A percentile compares a stretch with the other conserved stretches of the same genome.
Evolutionary conservation across 2,113 vertebrate species (phyloP).

Genomic region (Sterrhoptilus dennistouni): DNA sequence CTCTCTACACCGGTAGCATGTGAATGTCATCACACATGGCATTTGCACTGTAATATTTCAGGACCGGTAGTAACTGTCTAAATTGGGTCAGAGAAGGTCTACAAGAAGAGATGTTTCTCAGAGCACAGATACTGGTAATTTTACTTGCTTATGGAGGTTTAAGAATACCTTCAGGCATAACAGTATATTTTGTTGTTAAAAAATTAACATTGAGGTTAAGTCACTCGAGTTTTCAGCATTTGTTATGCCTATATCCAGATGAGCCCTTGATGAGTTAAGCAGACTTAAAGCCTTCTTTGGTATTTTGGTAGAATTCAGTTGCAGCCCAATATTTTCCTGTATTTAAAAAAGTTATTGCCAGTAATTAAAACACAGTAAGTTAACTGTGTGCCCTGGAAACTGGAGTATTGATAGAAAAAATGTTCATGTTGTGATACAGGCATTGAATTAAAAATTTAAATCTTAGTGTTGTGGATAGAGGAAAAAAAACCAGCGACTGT

Average conservation of each 20-base stretch:
- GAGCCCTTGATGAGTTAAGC: not conserved
- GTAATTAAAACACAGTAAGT: not conserved
- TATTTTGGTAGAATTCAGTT: not conserved
- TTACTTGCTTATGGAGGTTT: not conserved
- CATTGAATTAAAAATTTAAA: not conserved
- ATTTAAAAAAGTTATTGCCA: not conserved
- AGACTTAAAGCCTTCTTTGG: not conserved
- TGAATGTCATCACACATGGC: not conserved
- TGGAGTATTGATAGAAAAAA: not conserved
- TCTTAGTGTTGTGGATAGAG: not conserved
- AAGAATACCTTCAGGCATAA: not conserved
- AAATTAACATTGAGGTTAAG: not conserved
- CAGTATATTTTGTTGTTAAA: not conserved
- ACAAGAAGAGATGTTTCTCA: not conserved
- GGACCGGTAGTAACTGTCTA: not conserved
- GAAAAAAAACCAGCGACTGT: not conserved
- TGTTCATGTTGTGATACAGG: not conserved
- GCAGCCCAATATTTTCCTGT: not conserved
- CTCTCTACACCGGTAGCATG: not conserved
- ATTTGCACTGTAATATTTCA: not conserved
- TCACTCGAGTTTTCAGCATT: not conserved
- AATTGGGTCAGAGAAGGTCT: not conserved
- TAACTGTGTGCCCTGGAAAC: not conserved
- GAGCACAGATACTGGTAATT: not conserved
- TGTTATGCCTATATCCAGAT: not conserved